phyloP scores from a whole-genome alignment of 92 coral and sea anemone genomes.

The Plumapathes pennacea region DNA sequence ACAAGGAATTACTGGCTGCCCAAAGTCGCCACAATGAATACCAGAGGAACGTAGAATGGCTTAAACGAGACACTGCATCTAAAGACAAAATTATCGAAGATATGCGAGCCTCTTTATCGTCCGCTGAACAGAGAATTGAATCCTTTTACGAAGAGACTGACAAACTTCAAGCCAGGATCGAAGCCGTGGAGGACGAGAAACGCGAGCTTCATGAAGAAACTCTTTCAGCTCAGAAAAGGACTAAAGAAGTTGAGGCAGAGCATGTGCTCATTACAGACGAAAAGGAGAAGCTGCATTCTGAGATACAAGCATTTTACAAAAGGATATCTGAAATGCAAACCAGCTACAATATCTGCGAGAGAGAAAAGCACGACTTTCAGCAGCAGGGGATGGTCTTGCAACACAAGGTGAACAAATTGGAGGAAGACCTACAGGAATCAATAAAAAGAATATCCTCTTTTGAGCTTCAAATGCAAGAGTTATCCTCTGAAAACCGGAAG shows the following conservation, averaged over 20 bases:
- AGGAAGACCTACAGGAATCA: slow-evolving; percentile 27
- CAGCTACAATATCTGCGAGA: slow-evolving; percentile 51
- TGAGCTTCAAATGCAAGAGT: slow-evolving; percentile 29
- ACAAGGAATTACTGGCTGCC: slow-evolving; percentile 40
- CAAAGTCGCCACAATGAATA: slow-evolving; percentile 45
- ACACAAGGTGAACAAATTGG: slow-evolving; percentile 42
- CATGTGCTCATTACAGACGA: slow-evolving; percentile 39
- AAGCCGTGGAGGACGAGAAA: slow-evolving; percentile 58
- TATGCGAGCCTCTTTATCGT: slow-evolving; percentile 20
- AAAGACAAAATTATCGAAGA: slow-evolving; percentile 48
- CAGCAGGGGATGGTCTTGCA: slow-evolving; percentile 43
- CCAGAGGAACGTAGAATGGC: slow-evolving; percentile 64
- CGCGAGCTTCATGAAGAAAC: slow-evolving; percentile 55
- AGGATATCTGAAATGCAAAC: slow-evolving; percentile 59
- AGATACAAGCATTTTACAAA: slow-evolving; percentile 45
- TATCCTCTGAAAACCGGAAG: background rate
- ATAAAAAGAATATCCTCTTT: slow-evolving; percentile 13
- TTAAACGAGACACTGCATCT: slow-evolving; percentile 33
- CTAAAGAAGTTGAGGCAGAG: slow-evolving; percentile 51
- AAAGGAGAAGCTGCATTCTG: slow-evolving; percentile 42
- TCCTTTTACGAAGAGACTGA: slow-evolving; percentile 29
- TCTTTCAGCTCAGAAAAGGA: slow-evolving; percentile 27
- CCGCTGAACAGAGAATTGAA: slow-evolving; percentile 47
- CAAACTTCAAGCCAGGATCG: slow-evolving; percentile 66
- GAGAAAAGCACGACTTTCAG: slow-evolving; percentile 55